phyloP scores from a whole-genome alignment of 2,888 invertebrate genomes.

The Seira sanloemensis region DNA sequence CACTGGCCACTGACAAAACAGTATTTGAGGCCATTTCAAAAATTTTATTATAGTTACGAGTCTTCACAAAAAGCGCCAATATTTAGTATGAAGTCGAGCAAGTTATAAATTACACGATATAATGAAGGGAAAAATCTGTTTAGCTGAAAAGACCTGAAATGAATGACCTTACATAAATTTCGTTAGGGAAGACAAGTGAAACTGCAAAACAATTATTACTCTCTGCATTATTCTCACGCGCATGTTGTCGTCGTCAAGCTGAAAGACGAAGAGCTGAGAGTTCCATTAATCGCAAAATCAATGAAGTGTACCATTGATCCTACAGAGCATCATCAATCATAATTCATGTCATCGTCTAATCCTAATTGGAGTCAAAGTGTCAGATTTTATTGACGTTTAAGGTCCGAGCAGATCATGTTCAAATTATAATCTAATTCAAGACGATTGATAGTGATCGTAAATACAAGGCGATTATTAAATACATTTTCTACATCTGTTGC shows the following conservation, averaged over 20 bases:
- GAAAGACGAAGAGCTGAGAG: too few relatives aligned
- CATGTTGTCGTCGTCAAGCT: too few relatives aligned
- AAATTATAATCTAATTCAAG: background rate
- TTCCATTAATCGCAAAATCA: background rate
- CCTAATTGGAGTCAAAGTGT: conserved; percentile 60
- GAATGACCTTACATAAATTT: background rate
- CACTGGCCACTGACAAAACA: too few relatives aligned
- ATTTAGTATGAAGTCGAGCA: too few relatives aligned
- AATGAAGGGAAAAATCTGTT: background rate
- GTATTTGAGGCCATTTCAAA: too few relatives aligned
- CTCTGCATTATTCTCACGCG: background rate
- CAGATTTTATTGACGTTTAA: conserved; percentile 50
- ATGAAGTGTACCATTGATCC: background rate
- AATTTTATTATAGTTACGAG: too few relatives aligned
- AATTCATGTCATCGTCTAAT: conserved; percentile 27
- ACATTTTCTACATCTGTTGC: background rate
- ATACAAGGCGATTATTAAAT: background rate
- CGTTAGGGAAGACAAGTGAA: background rate
- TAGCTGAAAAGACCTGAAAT: background rate
- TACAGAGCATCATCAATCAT: conserved; percentile 30
- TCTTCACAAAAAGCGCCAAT: too few relatives aligned
- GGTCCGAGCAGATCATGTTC: background rate
- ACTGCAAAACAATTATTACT: too few relatives aligned
- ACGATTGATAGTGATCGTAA: background rate
- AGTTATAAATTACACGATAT: too few relatives aligned